These are phyloP conservation scores for Zoanthus solanderi DNA, from an alignment of 92 coral and sea anemone genomes.

Conservation along the genomic window DNA sequence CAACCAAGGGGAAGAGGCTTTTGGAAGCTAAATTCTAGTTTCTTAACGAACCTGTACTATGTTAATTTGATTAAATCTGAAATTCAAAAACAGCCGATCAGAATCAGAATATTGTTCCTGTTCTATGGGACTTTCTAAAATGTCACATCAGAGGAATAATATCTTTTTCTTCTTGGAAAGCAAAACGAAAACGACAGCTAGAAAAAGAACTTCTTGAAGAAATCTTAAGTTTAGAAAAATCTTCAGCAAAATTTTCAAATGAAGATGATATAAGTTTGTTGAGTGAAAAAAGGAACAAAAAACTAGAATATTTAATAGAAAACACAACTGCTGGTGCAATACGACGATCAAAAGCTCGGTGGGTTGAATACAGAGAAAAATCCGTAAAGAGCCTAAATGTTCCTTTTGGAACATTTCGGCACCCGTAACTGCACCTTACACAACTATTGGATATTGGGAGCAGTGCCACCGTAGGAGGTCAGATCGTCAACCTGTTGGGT, in stretches of 20 bases:
- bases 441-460: too few species aligned
- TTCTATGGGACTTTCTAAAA: not conserved
- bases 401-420: too few species aligned
- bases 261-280: not conserved
- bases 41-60: not conserved
- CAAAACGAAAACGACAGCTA: not conserved
- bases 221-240: not conserved
- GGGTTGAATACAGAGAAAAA: too few species aligned
- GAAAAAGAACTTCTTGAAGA: not conserved
- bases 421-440: too few species aligned
- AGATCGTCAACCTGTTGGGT: too few species aligned
- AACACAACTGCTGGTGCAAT: not conserved
- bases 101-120: not conserved
- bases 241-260: not conserved
- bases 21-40: not conserved
- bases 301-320: not conserved
- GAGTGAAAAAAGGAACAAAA: not conserved
- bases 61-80: not conserved
- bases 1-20: slow-evolving; percentile 1
- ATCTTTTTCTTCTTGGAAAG: not conserved
- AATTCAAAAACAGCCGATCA: not conserved
- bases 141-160: slow-evolving; percentile 8
- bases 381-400: too few species aligned
- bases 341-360: not conserved
- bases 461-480: too few species aligned